These are phyloP conservation scores for Lepidurus packardi DNA, from an alignment of 1,140 invertebrate species.

Conservation along the genomic window DNA sequence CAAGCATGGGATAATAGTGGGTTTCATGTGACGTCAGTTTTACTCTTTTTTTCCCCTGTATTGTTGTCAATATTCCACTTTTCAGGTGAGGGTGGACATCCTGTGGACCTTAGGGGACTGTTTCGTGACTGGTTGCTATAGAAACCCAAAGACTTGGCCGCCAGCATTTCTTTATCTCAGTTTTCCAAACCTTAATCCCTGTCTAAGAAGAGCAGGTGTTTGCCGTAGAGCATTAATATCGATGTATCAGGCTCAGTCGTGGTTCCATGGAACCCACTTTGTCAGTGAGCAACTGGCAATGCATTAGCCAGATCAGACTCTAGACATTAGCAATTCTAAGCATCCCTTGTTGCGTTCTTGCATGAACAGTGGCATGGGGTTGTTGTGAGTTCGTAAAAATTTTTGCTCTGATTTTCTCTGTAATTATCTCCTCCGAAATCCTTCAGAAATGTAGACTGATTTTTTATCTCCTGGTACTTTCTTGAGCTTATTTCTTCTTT, in stretches of 20 bases:
- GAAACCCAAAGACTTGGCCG: neutral
- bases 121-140: conserved; percentile 15
- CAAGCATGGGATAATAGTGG: neutral
- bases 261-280: neutral
- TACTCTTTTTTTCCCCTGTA: neutral
- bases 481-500: neutral
- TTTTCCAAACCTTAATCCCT: neutral
- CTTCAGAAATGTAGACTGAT: neutral
- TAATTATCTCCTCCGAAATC: neutral
- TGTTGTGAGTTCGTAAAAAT: too few species aligned
- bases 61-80: conserved; percentile 1
- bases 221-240: neutral
- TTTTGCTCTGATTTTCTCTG: too few species aligned
- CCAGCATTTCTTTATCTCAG: neutral
- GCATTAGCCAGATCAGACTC: too few species aligned
- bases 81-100: conserved; percentile 14
- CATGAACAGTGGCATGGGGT: too few species aligned
- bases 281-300: neutral
- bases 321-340: too few species aligned
- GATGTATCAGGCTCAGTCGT: neutral
- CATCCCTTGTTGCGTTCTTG: too few species aligned
- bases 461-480: neutral
- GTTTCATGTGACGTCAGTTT: neutral
- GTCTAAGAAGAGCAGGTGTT: conserved; percentile 7
- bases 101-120: neutral